phyloP scores from a whole-genome alignment of 2,888 invertebrate species.

The Serrognathus titanus region DNA sequence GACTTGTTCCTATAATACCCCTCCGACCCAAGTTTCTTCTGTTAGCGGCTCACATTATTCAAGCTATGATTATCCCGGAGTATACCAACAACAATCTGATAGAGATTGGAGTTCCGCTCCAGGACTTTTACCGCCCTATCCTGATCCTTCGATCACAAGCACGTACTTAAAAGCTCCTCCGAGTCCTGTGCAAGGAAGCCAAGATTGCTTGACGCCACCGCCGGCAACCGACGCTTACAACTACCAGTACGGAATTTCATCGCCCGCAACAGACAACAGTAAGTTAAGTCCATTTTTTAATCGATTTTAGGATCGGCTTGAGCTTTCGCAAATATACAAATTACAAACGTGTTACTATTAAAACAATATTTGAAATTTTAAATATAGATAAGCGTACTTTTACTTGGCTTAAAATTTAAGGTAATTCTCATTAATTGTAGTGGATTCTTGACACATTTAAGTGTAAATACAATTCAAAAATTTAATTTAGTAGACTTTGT shows the following conservation, averaged over 20 bases:
- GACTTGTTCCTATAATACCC: conserved; percentile 27
- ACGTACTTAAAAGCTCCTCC: conserved; percentile 46
- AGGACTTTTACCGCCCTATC: conserved; percentile 38
- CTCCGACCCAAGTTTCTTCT: conserved; percentile 38
- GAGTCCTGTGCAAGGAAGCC: conserved; percentile 44
- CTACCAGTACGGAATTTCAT: conserved; percentile 43
- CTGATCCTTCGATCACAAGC: conserved; percentile 35
- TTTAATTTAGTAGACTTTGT: too few relatives aligned
- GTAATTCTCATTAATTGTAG: too few relatives aligned
- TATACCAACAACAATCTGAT: conserved; percentile 42
- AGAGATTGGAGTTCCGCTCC: conserved; percentile 39
- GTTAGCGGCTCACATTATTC: conserved; percentile 37
- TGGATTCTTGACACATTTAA: too few relatives aligned
- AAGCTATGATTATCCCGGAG: conserved; percentile 42
- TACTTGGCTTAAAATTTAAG: too few relatives aligned
- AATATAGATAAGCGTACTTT: too few relatives aligned
- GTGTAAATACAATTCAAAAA: too few relatives aligned
- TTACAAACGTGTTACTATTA: background rate
- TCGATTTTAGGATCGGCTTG: background rate
- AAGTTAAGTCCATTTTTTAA: conserved; percentile 32
- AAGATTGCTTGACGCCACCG: conserved; percentile 42
- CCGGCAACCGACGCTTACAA: conserved; percentile 41
- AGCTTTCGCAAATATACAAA: background rate
- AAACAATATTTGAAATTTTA: background rate
- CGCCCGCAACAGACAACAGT: conserved; percentile 44